phyloP scores from a whole-genome alignment of 2,888 invertebrate species.

The Hirtodrosophila trivittata region DNA sequence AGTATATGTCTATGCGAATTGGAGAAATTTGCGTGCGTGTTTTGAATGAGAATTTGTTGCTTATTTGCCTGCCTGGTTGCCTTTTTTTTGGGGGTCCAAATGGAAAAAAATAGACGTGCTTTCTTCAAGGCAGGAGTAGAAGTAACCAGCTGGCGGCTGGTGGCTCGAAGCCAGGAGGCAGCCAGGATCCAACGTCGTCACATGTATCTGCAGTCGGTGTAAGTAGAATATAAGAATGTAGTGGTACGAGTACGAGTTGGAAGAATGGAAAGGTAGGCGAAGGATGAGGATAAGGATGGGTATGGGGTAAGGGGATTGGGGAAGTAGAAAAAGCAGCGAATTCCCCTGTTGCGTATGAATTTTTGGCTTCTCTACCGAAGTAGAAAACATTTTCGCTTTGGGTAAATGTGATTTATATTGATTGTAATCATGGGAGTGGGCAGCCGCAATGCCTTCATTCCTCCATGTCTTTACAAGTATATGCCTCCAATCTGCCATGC shows the following conservation, averaged over 20 bases:
- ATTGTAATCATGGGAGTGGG: conserved; percentile 78
- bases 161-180: not conserved
- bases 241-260: not conserved
- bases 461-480: conserved; percentile 5
- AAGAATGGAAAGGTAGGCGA: not conserved
- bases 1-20: conserved; percentile 60
- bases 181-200: conserved; percentile 31
- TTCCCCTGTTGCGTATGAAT: conserved; percentile 81
- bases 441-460: conserved; percentile 8
- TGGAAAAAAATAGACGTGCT: conserved; percentile 77
- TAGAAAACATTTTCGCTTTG: conserved; percentile 80
- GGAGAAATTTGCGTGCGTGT: conserved; percentile 80
- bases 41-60: conserved; percentile 80
- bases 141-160: conserved; percentile 30
- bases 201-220: conserved; percentile 42
- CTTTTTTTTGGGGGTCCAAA: conserved; percentile 42
- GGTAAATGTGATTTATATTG: conserved; percentile 82
- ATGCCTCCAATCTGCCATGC: not conserved
- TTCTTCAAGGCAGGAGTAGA: conserved; percentile 26
- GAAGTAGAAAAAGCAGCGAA: conserved; percentile 37
- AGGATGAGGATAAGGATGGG: not conserved
- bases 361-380: conserved; percentile 74
- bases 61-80: conserved; percentile 68
- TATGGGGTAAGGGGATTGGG: not conserved
- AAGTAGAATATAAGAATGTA: conserved; percentile 22